A percentile compares a stretch with the other conserved stretches of the same genome.
phyloP scores from a whole-genome alignment of 2,113 vertebrate species.

The Myotis brandtii region DNA sequence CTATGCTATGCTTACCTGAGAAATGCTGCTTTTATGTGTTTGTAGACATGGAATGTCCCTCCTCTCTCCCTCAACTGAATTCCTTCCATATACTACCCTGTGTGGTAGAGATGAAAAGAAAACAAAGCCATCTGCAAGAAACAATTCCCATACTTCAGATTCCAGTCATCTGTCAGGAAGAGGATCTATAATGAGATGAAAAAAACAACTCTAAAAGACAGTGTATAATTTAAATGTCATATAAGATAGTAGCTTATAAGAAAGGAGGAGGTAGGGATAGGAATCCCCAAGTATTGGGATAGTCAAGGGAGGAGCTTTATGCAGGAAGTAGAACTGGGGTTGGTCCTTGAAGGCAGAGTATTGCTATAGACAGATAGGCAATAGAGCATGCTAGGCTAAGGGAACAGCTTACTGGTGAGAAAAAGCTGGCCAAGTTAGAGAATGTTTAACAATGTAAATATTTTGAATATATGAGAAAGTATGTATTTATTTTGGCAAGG shows the following conservation, averaged over 20 bases:
- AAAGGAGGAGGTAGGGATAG: background rate
- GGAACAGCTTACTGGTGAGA: background rate
- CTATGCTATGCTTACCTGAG: background rate
- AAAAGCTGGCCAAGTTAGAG: constrained; percentile 9
- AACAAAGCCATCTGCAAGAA: background rate
- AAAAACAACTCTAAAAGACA: background rate
- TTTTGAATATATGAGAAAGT: constrained; percentile 33
- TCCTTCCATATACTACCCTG: background rate
- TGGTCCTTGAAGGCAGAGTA: background rate
- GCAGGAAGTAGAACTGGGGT: background rate
- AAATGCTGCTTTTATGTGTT: background rate
- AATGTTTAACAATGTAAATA: background rate
- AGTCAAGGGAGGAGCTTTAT: background rate
- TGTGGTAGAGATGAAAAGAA: constrained; percentile 42
- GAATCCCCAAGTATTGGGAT: background rate
- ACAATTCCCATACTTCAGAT: background rate
- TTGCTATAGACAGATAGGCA: background rate
- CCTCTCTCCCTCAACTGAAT: background rate
- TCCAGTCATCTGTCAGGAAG: background rate
- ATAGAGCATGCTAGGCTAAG: background rate
- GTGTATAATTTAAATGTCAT: background rate
- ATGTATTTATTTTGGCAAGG: constrained; percentile 50
- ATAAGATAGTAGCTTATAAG: background rate
- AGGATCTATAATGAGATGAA: background rate
- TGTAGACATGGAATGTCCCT: background rate